Base-by-base conservation (phyloP, 2,113 vertebrate genomes). In the cattle (Bos taurus) region DNA sequence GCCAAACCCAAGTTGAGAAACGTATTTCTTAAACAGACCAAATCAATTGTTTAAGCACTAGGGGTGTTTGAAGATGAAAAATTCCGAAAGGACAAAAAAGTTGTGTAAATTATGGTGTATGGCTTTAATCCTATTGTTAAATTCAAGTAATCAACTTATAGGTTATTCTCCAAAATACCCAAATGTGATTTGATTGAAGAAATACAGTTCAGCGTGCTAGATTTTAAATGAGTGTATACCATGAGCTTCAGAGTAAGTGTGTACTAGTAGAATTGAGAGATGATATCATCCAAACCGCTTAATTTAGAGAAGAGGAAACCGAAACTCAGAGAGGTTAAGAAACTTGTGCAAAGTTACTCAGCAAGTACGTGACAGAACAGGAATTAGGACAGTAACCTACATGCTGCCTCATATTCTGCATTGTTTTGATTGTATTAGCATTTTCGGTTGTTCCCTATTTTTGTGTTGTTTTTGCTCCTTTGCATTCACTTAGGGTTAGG, bases 271-370 rank as follows among this genome's bases (percentile, higher is more conserved):
- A 81, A 88, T 36, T 90, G 87, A 46, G 59, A 92, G 64, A 85
- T 83, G 64, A 84, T 85, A 54, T 52, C 91, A 95, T 80, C 56
- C 19, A 88, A 92, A 46, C 52, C 81, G n/a, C 91, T 92, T 86
- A 43, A 95, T 87, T 97, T 77, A 85, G 71, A 90, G 56, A 84
- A 90, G n/a, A 91, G 91, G 94, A 95, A 97, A 94, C 86, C 0
- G 6, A 94, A 96, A 95, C 85, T 77, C 67, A 83, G 93, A 88
- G 50, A 95, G 86, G 50, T 90, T 74, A 74, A 85, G 50, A 71
- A 89, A 91, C 48, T 90, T 57, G 90, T 52, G 50, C 80, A 56
- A 81, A 90, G 64, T 92, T 94, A 77, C 81, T 94, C 92, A 94
- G 83, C 88, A 95, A 67, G 64, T 81, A 21, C 4, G 17, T 74